Conservation (phyloP, 2,797 vertebrate genomes). For the Poecilia velifera region DNA sequence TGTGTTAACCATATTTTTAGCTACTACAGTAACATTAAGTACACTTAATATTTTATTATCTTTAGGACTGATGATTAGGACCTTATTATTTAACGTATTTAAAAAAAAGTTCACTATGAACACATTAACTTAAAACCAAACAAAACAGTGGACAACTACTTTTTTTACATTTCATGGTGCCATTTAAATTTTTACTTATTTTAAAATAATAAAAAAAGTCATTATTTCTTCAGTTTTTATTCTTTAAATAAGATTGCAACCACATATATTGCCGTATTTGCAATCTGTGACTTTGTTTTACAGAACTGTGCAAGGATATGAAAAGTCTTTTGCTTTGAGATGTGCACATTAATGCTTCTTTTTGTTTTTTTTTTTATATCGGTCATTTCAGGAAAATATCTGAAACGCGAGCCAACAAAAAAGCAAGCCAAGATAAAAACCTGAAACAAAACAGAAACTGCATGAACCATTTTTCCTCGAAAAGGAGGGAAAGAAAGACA, state of each 20-base stretch:
- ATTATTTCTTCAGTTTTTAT: neutral
- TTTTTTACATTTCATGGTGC: neutral
- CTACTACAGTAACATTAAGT: neutral
- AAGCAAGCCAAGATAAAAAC: slow-evolving; percentile 4
- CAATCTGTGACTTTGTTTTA: neutral
- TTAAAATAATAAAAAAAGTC: neutral
- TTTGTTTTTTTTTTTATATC: neutral
- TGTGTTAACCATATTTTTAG: neutral
- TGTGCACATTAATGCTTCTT: neutral
- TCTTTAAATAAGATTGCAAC: neutral
- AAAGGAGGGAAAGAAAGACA: slow-evolving; percentile 18
- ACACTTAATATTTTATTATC: slow-evolving; percentile 7
- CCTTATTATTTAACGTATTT: neutral
- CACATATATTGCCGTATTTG: neutral
- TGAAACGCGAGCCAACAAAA: neutral
- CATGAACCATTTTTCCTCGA: neutral
- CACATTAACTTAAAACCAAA: slow-evolving; percentile 5
- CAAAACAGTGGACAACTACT: neutral
- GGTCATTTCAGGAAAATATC: neutral
- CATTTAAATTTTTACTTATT: neutral
- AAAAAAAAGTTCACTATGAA: neutral
- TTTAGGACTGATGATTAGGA: slow-evolving; percentile 1
- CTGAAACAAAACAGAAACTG: neutral
- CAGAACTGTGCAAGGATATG: neutral
- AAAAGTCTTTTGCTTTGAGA: neutral